Evolutionary conservation across 2,797 vertebrate species (phyloP).

Genomic region (Psittacula derbiana): DNA sequence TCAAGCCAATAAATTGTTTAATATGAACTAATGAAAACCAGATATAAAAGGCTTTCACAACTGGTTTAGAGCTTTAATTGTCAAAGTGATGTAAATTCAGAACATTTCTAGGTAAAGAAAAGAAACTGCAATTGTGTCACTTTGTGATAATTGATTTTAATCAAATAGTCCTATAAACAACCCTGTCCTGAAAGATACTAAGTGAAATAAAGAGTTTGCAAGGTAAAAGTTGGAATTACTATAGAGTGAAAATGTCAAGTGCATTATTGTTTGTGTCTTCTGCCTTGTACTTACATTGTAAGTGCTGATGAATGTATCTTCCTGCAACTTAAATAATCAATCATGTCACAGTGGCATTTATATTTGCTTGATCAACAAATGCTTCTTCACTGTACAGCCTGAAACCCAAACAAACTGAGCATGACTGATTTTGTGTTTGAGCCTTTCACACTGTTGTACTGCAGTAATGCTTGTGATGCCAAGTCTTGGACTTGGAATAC

Average conservation of each 20-base stretch:
- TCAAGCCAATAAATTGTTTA: slow-evolving; percentile 76
- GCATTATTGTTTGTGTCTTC: neutral
- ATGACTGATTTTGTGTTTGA: neutral
- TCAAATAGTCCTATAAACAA: slow-evolving; percentile 52
- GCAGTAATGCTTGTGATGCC: neutral
- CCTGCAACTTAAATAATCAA: neutral
- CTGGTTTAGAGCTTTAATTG: slow-evolving; percentile 75
- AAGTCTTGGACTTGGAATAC: neutral
- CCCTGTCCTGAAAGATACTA: neutral
- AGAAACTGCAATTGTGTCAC: slow-evolving; percentile 29
- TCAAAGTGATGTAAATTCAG: slow-evolving; percentile 71
- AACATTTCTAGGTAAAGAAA: slow-evolving; percentile 57
- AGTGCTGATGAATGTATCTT: neutral
- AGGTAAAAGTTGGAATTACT: neutral
- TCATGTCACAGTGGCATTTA: neutral
- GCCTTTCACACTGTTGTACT: neutral
- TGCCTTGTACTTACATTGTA: neutral
- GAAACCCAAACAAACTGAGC: neutral
- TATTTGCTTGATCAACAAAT: neutral
- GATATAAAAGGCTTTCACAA: slow-evolving; percentile 76
- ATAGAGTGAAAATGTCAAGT: neutral
- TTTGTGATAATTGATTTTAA: slow-evolving; percentile 69
- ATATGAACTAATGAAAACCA: slow-evolving; percentile 80
- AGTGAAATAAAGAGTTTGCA: slow-evolving; percentile 6
- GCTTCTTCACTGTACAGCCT: neutral